Evolutionary conservation across 2,113 vertebrate genomes (phyloP), one percentile per base, ranked within the genome.

Genomic region (Nettapus auritus): DNA sequence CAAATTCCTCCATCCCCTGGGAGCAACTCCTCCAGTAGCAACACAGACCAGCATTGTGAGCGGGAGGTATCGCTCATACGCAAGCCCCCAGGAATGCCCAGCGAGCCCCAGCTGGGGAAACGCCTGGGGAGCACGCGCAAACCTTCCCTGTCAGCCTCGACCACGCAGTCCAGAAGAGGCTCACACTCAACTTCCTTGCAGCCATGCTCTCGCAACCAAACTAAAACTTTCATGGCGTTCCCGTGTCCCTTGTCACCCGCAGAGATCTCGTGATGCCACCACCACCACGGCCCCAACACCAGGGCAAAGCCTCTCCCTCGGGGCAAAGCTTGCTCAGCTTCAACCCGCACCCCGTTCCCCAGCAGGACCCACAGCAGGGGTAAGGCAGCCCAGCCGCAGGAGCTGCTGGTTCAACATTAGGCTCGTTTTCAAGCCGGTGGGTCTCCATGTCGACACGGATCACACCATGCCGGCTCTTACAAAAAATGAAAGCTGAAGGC

Each of bases 21-120:
- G 88, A 95, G 86, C 79, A 89, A 70, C 73, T 74, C 42, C 70
- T 85, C 74, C 28, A 85, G 70, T 80, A 91, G 50, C 46, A 87
- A 86, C 69, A 96, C 68, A 94, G 89, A 83, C 26, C 1, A 60
- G 88, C 95, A 93, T 92, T 96, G 96, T 97, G 70, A 95, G 62
- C 33, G 0, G 53, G 66, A 71, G 48, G 73, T 86, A 36, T 57
- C 14, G 7, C 53, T 93, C 62, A 40, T 78, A 78, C 56, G 56
- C 50, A 94, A 92, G 29, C 42, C 78, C 67, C 76, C 75, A 70
- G 63, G 87, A 96, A 92, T 82, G 81, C 87, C 88, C 75, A 74
- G 88, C 69, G 34, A 77, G 23, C n/a, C 71, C 82, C 94, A 96
- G 92, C 93, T 88, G 84, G 12, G 75, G 66, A 68, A 92, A 69